These are phyloP conservation scores for Cyclophora albipunctata DNA, from an alignment of 2,888 invertebrate genomes.

Conservation along the genomic window DNA sequence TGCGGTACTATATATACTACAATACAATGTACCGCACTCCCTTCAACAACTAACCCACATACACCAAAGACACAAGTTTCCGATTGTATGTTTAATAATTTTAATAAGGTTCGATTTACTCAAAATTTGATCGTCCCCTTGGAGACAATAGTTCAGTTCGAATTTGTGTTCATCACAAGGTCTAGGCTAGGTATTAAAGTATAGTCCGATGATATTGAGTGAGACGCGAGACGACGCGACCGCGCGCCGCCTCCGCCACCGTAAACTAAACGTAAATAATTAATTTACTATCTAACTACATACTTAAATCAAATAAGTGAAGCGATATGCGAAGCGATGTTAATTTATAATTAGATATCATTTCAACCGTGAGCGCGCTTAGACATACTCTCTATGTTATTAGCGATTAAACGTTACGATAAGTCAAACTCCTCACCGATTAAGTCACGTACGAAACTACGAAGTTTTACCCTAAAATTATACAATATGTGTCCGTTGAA, in stretches of 20 bases:
- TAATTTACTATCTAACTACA: slow-evolving; percentile 58
- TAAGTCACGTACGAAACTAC: not conserved
- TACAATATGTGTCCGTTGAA: not conserved
- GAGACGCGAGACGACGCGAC: not conserved
- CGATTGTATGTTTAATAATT: too few relatives aligned
- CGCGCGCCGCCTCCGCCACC: slow-evolving; percentile 4
- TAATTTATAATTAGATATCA: slow-evolving; percentile 8
- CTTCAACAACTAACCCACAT: too few relatives aligned
- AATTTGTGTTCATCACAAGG: not conserved
- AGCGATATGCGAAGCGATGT: slow-evolving; percentile 42
- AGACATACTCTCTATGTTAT: too few relatives aligned
- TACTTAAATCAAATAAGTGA: slow-evolving; percentile 39
- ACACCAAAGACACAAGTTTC: too few relatives aligned
- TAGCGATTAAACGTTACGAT: too few relatives aligned
- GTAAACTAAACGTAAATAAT: slow-evolving; percentile 24
- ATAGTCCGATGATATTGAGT: not conserved
- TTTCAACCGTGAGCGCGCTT: not conserved
- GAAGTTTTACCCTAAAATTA: not conserved
- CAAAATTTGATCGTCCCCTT: too few relatives aligned
- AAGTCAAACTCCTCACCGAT: not conserved
- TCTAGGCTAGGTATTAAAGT: not conserved
- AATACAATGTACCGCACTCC: too few relatives aligned
- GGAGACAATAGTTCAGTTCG: not conserved
- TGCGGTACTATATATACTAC: not conserved
- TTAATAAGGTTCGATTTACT: too few relatives aligned